phyloP scores from a whole-genome alignment of 2,888 invertebrate species.

The Stomorhina lunata region DNA sequence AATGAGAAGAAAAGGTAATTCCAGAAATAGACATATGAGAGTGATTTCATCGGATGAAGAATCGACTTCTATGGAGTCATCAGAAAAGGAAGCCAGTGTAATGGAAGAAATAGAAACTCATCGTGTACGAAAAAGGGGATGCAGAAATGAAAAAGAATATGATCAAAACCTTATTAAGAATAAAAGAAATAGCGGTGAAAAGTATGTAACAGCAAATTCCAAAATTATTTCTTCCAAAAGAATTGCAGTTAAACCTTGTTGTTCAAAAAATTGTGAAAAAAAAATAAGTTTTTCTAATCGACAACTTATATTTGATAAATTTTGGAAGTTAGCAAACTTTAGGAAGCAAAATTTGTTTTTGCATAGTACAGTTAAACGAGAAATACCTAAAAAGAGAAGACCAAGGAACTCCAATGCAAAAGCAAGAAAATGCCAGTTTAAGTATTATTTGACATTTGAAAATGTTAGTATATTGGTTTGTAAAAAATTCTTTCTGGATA shows the following conservation, averaged over 20 bases:
- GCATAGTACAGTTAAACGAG: constrained; percentile 19
- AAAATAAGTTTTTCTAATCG: constrained; percentile 34
- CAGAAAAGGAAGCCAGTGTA: constrained; percentile 50
- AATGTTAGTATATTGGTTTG: constrained; percentile 31
- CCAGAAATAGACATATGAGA: constrained; percentile 13
- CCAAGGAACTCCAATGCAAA: constrained; percentile 16
- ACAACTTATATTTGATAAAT: constrained; percentile 31
- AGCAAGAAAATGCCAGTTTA: constrained; percentile 31
- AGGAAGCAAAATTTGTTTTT: constrained; percentile 36
- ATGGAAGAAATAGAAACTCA: constrained; percentile 38
- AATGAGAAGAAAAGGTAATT: constrained; percentile 15
- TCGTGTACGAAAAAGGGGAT: constrained; percentile 48
- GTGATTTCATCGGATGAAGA: constrained; percentile 53
- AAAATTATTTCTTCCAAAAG: constrained; percentile 31
- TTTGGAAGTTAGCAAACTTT: constrained; percentile 35
- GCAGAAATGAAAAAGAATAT: constrained; percentile 39
- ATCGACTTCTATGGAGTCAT: constrained; percentile 48
- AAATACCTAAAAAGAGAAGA: constrained; percentile 17
- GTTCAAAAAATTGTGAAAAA: constrained; percentile 18
- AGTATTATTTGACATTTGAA: constrained; percentile 33
- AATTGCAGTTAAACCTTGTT: constrained; percentile 22
- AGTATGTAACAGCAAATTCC: constrained; percentile 28
- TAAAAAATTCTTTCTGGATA: constrained; percentile 30
- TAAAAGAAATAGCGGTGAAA: constrained; percentile 44
- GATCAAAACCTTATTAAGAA: constrained; percentile 43